These are phyloP conservation scores for Eilema griseolum DNA, from an alignment of 2,888 invertebrate species.

Conservation along the genomic window DNA sequence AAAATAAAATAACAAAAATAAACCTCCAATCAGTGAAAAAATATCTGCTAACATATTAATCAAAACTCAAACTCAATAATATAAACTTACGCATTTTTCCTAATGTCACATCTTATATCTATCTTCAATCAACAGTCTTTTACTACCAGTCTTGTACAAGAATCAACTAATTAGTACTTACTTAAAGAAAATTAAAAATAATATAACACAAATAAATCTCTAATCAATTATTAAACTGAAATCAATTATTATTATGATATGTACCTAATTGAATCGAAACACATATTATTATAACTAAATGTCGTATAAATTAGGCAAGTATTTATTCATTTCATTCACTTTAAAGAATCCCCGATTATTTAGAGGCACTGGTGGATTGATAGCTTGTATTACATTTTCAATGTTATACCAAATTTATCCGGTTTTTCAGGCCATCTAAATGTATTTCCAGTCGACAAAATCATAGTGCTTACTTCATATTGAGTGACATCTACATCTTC, in stretches of 20 bases:
- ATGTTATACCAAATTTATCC: slow-evolving; percentile 28
- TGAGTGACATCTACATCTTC: not conserved
- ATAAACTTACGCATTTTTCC: too few species aligned
- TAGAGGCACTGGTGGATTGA: not conserved
- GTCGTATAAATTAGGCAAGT: slow-evolving; percentile 5
- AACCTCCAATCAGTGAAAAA: too few species aligned
- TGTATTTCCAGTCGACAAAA: slow-evolving; percentile 28
- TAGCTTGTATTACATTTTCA: not conserved
- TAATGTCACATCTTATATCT: too few species aligned
- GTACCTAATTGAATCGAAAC: not conserved
- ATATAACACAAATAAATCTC: too few species aligned
- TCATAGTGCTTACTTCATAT: slow-evolving; percentile 21
- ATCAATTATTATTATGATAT: not conserved
- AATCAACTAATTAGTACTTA: too few species aligned
- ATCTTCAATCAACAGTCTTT: too few species aligned
- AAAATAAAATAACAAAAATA: too few species aligned
- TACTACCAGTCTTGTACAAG: too few species aligned
- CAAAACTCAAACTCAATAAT: too few species aligned
- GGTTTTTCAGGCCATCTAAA: slow-evolving; percentile 32
- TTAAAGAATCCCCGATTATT: slow-evolving; percentile 7
- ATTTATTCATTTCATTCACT: slow-evolving; percentile 3
- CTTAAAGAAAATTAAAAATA: too few species aligned
- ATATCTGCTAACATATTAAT: too few species aligned
- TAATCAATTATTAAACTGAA: not conserved
- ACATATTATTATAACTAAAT: not conserved